Base-by-base conservation (phyloP, 2,888 invertebrate genomes). In the Platycheirus rosarum region DNA sequence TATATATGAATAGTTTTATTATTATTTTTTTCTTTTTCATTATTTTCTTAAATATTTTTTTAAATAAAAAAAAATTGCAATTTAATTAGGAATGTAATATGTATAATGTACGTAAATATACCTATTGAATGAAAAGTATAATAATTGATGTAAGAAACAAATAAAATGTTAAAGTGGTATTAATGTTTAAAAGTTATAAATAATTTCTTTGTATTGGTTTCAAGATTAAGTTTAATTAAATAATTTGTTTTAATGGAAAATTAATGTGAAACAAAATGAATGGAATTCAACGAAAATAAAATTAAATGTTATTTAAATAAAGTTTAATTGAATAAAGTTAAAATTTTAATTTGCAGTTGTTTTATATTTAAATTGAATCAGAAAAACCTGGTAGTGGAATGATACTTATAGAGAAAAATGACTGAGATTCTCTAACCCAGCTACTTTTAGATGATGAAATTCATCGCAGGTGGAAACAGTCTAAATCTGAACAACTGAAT, bases 81-180 rank as follows among this genome's bases (percentile, higher is more conserved):
- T 20, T 16, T 46, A 60, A 46, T 74, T 74, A 70, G 23, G 23
- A 6, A 14, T 18, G 13, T 18, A 26, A 51, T 69, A 16, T 37
- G 46, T 69, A 16, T 37, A 79, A 37, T 75, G 69, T 75, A 75
- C 57, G 65, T 80, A 74, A n/a, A n/a, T 62, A 57, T 74, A 74
- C 68, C 44, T 79, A 63, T 57, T 42, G 37, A 53, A 53, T 55
- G 9, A 60, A 18, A 37, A 60, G 18, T 37, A 23, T 1, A 29
- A 40, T 11, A 42, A 18, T 32, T 20, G 23, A 51, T 20, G 35
- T 35, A 35, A 57, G 44, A 4, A 18, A 42, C 1, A 51, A n/a
- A 7, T 32, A 57, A 20, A 46, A 20, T 77, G 16, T 60, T 32
- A 60, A 23, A 65, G 74, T 35, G 79, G 75, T 80, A 65, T 69